Evolutionary conservation across 2,113 vertebrate species (phyloP).

Genomic region (Merops nubicus): DNA sequence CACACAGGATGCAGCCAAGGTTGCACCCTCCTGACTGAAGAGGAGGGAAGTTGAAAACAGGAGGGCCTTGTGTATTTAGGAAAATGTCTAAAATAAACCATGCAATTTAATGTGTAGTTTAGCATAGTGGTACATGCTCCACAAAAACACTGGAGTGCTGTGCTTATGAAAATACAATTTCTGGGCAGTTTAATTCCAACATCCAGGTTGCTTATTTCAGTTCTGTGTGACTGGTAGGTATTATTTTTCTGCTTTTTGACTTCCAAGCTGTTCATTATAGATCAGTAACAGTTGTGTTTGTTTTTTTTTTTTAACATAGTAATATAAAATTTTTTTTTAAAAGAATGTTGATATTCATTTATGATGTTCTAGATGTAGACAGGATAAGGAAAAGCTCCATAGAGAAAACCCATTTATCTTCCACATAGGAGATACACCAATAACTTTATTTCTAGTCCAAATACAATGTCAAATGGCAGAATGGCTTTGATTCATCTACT

Average conservation of each 20-base stretch:
- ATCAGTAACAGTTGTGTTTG: neutral
- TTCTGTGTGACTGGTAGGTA: neutral
- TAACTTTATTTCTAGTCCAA: slow-evolving; percentile 21
- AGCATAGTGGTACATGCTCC: neutral
- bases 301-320: neutral
- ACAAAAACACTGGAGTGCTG: neutral
- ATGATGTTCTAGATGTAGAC: neutral
- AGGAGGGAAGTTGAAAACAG: neutral
- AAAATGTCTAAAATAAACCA: neutral
- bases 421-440: neutral
- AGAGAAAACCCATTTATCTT: neutral
- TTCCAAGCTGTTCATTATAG: neutral
- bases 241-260: neutral
- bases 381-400: neutral
- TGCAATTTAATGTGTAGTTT: neutral
- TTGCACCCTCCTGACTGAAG: neutral
- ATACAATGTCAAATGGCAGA: slow-evolving; percentile 27
- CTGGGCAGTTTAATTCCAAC: neutral
- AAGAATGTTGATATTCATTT: neutral
- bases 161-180: neutral
- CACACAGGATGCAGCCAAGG: neutral
- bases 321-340: neutral
- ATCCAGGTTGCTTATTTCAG: neutral
- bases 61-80: neutral
- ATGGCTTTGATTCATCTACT: neutral